A percentile compares a stretch with the other conserved stretches of the same genome.
Conservation (phyloP, 1,140 invertebrate genomes). For the Lepeophtheirus salmonis region DNA sequence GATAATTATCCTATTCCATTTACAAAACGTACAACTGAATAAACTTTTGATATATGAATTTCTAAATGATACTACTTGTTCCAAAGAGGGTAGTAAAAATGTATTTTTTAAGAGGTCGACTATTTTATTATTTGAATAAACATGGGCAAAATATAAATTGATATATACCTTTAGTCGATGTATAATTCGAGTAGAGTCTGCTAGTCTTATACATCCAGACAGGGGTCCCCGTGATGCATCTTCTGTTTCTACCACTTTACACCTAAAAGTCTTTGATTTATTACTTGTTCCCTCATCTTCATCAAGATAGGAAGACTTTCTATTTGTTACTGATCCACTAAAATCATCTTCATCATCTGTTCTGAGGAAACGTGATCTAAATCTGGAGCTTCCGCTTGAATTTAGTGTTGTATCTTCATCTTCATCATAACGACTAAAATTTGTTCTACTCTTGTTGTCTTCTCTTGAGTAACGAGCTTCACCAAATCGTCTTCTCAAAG, state of each 20-base stretch:
- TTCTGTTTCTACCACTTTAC: conserved; percentile 66
- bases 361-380: conserved; percentile 22
- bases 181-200: conserved; percentile 65
- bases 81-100: too few species aligned
- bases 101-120: too few species aligned
- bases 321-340: conserved; percentile 14
- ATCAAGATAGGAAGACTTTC: conserved; percentile 34
- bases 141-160: too few species aligned
- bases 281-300: conserved; percentile 23
- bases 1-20: too few species aligned
- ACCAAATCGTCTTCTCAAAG: conserved; percentile 22
- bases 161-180: conserved; percentile 48
- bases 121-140: too few species aligned
- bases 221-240: conserved; percentile 67
- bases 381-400: conserved; percentile 2
- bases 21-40: too few species aligned
- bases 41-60: too few species aligned
- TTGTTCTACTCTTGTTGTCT: conserved; percentile 22
- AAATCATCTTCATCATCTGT: conserved; percentile 19
- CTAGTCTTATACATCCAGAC: conserved; percentile 37
- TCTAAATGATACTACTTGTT: too few species aligned
- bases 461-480: conserved; percentile 21
- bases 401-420: conserved; percentile 24
- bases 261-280: conserved; percentile 43
- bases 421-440: conserved; percentile 24